phyloP scores from a whole-genome alignment of 2,888 invertebrate species.

The Aproaerema taeniolella region DNA sequence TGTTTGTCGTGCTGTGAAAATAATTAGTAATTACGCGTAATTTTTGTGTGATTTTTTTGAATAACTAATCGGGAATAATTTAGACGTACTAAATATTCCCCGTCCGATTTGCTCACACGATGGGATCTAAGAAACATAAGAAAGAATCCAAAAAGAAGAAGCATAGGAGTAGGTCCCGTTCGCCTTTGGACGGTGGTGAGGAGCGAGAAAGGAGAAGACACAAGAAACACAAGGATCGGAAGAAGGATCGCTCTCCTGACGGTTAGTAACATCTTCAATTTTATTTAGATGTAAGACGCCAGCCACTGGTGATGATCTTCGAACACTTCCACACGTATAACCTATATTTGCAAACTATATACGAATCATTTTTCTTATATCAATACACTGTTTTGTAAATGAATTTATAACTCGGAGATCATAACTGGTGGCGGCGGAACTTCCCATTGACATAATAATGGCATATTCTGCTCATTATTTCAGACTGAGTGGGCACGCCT shows the following conservation, averaged over 20 bases:
- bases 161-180: constrained; percentile 78
- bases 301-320: constrained; percentile 42
- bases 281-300: constrained; percentile 32
- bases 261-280: constrained; percentile 59
- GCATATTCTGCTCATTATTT: constrained; percentile 75
- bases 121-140: constrained; percentile 86
- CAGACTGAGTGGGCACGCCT: constrained; percentile 66
- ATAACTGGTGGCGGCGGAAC: constrained; percentile 41
- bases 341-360: constrained; percentile 1
- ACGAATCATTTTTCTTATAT: constrained; percentile 8
- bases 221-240: constrained; percentile 75
- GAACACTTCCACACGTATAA: neutral
- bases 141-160: constrained; percentile 83
- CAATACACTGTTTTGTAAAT: too few relatives aligned
- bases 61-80: too few relatives aligned
- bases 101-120: constrained; percentile 36
- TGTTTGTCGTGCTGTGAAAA: neutral
- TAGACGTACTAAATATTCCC: neutral
- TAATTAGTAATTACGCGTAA: neutral
- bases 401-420: too few relatives aligned
- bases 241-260: constrained; percentile 74
- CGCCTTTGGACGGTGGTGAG: constrained; percentile 70
- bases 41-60: neutral
- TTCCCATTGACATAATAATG: constrained; percentile 63
- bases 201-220: constrained; percentile 74